These are phyloP conservation scores for Scomber scombrus DNA, from an alignment of 2,113 vertebrate genomes.

Conservation along the genomic window DNA sequence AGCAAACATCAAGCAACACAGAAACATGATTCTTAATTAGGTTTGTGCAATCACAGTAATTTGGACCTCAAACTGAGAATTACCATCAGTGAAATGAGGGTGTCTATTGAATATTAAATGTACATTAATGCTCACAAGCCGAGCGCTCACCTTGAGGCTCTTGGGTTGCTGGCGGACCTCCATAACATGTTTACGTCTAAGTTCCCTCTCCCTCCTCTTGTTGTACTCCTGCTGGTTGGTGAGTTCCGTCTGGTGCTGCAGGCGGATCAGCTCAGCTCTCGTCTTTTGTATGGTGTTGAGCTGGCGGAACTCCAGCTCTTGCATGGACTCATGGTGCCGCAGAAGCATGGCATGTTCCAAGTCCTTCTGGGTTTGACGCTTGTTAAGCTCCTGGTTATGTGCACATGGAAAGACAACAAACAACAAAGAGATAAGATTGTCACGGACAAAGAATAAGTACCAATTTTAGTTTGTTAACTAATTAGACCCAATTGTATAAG, in stretches of 20 bases:
- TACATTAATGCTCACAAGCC: not conserved
- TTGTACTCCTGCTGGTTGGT: slow-evolving; percentile 99
- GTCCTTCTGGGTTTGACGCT: slow-evolving; percentile 98
- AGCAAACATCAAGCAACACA: not conserved
- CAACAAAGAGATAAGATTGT: not conserved
- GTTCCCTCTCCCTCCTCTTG: slow-evolving; percentile 96
- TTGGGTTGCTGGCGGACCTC: slow-evolving; percentile 99
- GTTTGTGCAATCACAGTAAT: not conserved
- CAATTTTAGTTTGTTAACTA: not conserved
- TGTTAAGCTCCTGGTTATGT: slow-evolving; percentile 92
- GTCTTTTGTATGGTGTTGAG: slow-evolving; percentile 96
- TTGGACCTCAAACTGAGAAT: not conserved
- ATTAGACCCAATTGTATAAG: not conserved
- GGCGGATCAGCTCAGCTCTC: slow-evolving; percentile 93
- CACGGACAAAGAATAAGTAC: not conserved
- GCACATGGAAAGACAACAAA: slow-evolving; percentile 11
- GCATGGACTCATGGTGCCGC: slow-evolving; percentile 98
- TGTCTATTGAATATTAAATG: not conserved
- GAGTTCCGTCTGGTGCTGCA: slow-evolving; percentile 99
- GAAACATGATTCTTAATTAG: not conserved
- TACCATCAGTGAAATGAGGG: not conserved
- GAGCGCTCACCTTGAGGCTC: slow-evolving; percentile 92
- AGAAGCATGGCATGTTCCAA: slow-evolving; percentile 98
- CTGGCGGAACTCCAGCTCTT: slow-evolving; percentile 98
- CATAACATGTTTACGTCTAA: slow-evolving; percentile 97